A percentile compares a stretch with the other conserved stretches of the same genome.
These are phyloP conservation scores for Chlorops oryzae DNA, from an alignment of 1,140 invertebrate species.

Conservation along the genomic window DNA sequence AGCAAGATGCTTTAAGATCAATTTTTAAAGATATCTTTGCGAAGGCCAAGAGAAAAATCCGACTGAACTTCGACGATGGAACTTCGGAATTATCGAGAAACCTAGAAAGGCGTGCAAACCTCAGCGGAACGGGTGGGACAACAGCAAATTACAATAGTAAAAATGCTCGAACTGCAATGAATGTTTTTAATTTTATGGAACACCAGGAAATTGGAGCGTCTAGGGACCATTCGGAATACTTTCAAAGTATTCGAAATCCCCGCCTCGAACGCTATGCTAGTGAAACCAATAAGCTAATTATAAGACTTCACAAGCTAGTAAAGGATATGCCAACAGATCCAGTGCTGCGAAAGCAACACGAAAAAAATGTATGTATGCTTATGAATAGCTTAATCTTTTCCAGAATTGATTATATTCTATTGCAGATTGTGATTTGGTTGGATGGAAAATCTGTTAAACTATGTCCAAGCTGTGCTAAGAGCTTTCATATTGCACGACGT, in stretches of 20 bases:
- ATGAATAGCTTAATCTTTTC: background rate
- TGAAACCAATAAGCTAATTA: constrained; percentile 93
- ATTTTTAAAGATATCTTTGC: constrained; percentile 79
- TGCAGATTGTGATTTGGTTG: constrained; percentile 84
- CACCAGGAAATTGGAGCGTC: constrained; percentile 63
- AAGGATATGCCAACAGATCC: constrained; percentile 74
- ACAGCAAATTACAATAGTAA: constrained; percentile 11
- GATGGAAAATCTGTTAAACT: constrained; percentile 83
- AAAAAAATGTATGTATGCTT: constrained; percentile 51
- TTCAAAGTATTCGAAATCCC: constrained; percentile 63
- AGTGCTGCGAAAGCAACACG: constrained; percentile 74
- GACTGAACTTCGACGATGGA: constrained; percentile 66
- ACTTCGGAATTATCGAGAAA: constrained; percentile 51
- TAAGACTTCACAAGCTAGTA: constrained; percentile 87
- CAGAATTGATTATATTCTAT: constrained; percentile 2
- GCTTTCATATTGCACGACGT: constrained; percentile 78
- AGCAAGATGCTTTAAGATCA: constrained; percentile 83
- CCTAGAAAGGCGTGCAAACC: constrained; percentile 51
- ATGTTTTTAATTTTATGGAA: constrained; percentile 53
- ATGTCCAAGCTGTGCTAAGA: constrained; percentile 85
- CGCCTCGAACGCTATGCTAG: constrained; percentile 81
- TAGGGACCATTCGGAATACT: constrained; percentile 68
- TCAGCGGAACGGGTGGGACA: constrained; percentile 16
- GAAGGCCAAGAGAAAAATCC: constrained; percentile 82
- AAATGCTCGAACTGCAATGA: constrained; percentile 27